Percentiles rank a stretch among this genome's conserved stretches.
Conservation (phyloP, 2,113 vertebrate genomes). For the Perca fluviatilis region DNA sequence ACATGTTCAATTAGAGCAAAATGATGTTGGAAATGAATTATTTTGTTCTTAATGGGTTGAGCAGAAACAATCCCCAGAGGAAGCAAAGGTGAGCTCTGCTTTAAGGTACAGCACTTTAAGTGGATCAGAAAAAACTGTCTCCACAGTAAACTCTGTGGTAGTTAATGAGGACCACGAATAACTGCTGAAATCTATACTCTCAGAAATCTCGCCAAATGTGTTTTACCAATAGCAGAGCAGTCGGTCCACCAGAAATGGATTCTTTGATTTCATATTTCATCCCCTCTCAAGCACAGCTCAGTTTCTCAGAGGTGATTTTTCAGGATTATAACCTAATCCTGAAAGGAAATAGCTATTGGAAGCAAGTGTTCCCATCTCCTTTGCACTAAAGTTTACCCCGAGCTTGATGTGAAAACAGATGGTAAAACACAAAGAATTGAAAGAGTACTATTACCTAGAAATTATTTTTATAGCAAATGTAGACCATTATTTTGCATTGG, state of each 20-base stretch:
- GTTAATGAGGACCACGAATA: constrained; percentile 54
- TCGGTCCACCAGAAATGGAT: neutral
- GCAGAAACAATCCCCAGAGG: constrained; percentile 69
- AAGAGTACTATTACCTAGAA: neutral
- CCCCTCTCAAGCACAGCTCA: neutral
- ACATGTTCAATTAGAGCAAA: constrained; percentile 79
- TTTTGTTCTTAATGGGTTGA: constrained; percentile 75
- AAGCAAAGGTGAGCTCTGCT: constrained; percentile 61
- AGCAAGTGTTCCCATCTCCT: neutral
- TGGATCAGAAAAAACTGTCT: constrained; percentile 61
- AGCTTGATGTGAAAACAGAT: constrained; percentile 15
- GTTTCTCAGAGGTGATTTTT: constrained; percentile 35
- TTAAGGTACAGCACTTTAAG: constrained; percentile 50
- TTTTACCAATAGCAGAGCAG: constrained; percentile 6
- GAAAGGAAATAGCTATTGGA: constrained; percentile 17
- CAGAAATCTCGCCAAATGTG: constrained; percentile 5
- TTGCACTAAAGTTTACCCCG: neutral
- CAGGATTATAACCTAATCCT: constrained; percentile 45
- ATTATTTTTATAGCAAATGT: neutral
- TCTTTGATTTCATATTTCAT: constrained; percentile 38
- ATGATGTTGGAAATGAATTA: constrained; percentile 73
- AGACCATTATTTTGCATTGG: neutral
- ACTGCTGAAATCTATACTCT: constrained; percentile 21
- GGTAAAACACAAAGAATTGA: neutral
- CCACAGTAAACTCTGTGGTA: constrained; percentile 33